Percentiles rank a stretch among this genome's conserved stretches.
Evolutionary conservation across 2,113 vertebrate species (phyloP).

Genomic region (Petroica traversi): DNA sequence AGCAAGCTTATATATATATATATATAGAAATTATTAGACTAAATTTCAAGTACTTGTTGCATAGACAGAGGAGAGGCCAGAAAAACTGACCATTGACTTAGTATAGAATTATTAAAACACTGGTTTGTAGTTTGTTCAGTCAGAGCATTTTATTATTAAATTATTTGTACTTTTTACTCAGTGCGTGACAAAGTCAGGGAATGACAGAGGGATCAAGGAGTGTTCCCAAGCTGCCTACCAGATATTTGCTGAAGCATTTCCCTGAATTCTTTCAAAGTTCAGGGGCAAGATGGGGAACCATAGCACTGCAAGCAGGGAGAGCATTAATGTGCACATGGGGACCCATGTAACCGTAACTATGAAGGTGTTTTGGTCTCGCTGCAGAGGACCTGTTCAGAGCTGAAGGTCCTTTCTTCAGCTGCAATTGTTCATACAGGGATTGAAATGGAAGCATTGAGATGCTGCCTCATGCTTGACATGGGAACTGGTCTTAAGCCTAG

Average conservation of each 20-base stretch:
- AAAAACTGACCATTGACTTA: neutral
- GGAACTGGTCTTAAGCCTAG: neutral
- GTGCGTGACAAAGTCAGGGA: neutral
- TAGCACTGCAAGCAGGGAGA: neutral
- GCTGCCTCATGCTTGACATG: fast-evolving
- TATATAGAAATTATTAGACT: neutral
- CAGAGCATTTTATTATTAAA: neutral
- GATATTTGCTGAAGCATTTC: neutral
- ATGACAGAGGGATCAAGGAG: neutral
- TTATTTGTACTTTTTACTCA: neutral
- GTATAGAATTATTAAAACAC: neutral
- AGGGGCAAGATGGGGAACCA: fast-evolving
- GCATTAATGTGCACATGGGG: neutral
- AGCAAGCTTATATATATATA: neutral
- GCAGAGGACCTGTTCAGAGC: neutral
- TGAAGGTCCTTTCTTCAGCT: neutral
- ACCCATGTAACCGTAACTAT: neutral
- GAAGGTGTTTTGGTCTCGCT: neutral
- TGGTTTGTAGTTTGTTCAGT: neutral
- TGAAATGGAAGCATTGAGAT: neutral
- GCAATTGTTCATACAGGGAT: fast-evolving
- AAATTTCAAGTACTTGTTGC: neutral
- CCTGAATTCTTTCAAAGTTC: neutral
- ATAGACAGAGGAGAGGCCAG: neutral
- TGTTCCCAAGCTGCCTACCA: neutral